Conservation (phyloP, 1,140 invertebrate species). For the Idris sp. region DNA sequence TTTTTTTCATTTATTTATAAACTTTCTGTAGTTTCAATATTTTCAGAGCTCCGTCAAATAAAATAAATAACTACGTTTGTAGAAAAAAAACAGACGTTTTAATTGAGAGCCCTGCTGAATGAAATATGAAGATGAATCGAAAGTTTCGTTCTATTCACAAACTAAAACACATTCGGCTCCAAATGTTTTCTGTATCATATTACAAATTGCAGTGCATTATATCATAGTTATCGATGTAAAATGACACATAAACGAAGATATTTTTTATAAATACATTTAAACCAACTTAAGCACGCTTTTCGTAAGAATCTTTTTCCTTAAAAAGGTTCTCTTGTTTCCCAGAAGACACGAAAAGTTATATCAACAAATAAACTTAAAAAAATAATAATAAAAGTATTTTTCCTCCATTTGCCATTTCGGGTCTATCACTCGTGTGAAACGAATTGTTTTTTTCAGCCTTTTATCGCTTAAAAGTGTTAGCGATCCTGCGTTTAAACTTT, state of each 20-base stretch:
- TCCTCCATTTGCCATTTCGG: slow-evolving; percentile 1
- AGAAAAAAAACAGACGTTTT: too few species aligned
- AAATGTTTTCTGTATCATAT: slow-evolving; percentile 36
- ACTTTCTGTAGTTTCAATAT: too few species aligned
- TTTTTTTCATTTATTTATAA: too few species aligned
- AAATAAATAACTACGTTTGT: too few species aligned
- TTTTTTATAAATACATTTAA: slow-evolving; percentile 11
- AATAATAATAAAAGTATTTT: neutral
- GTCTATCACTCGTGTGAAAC: slow-evolving; percentile 3
- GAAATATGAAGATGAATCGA: slow-evolving; percentile 9
- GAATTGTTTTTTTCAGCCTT: neutral
- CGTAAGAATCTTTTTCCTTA: neutral
- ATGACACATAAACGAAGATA: slow-evolving; percentile 34
- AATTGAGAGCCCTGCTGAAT: too few species aligned
- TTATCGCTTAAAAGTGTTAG: too few species aligned
- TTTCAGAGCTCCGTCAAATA: too few species aligned
- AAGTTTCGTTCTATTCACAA: slow-evolving; percentile 7
- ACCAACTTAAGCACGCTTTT: neutral
- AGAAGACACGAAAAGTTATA: slow-evolving; percentile 15
- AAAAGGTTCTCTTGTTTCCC: slow-evolving; percentile 1
- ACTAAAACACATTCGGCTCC: slow-evolving; percentile 12
- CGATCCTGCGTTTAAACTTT: too few species aligned
- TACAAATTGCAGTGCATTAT: slow-evolving; percentile 30
- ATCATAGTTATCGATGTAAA: slow-evolving; percentile 36
- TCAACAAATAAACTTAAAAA: slow-evolving; percentile 28